phyloP scores from a whole-genome alignment of 1,140 invertebrate genomes.

The Cherax destructor region DNA sequence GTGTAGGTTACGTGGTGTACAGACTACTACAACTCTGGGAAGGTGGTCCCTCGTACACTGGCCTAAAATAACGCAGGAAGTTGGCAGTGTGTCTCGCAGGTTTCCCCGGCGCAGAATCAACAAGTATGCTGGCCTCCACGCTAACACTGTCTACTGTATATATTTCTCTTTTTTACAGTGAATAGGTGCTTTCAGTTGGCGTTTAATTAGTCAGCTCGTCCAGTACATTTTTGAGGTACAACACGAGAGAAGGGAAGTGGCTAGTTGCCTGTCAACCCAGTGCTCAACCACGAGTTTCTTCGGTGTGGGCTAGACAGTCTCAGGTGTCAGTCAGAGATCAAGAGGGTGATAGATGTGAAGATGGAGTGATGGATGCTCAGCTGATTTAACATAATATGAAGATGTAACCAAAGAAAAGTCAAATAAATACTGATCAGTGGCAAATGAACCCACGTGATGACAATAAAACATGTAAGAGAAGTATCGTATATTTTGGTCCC shows the following conservation, averaged over 20 bases:
- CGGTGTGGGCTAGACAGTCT: background rate
- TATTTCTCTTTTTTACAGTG: background rate
- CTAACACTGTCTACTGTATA: background rate
- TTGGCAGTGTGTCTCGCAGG: background rate
- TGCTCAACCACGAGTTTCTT: background rate
- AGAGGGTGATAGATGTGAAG: background rate
- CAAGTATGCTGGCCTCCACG: background rate
- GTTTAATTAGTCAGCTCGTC: background rate
- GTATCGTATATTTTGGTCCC: too few species aligned
- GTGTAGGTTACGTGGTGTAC: background rate
- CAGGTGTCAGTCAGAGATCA: background rate
- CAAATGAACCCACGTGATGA: too few species aligned
- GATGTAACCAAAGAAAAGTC: too few species aligned
- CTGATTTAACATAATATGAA: background rate
- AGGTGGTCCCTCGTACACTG: background rate
- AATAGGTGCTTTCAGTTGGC: background rate
- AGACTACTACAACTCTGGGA: background rate
- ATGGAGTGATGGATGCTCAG: background rate
- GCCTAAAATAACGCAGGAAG: slow-evolving; percentile 10
- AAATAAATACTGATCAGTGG: too few species aligned
- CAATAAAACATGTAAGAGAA: too few species aligned
- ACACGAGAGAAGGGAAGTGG: background rate
- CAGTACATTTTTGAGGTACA: background rate
- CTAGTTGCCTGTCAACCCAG: background rate
- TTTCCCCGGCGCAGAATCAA: background rate